phyloP scores from a whole-genome alignment of 2,797 vertebrate species.

The Pseudochirops corinnae region DNA sequence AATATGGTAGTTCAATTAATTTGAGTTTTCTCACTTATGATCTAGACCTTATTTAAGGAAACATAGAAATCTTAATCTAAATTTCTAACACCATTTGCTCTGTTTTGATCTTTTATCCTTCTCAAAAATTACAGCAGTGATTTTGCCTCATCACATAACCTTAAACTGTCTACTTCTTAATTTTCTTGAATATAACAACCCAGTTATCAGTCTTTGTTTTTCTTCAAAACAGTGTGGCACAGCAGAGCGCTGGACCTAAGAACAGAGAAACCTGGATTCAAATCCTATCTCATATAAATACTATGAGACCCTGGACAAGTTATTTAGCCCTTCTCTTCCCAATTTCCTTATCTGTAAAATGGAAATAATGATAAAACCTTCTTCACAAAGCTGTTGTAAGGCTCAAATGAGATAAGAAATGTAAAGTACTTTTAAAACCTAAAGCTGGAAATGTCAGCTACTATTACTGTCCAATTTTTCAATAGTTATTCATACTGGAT shows the following conservation, averaged over 20 bases:
- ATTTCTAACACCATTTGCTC: neutral
- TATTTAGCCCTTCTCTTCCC: neutral
- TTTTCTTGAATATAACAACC: neutral
- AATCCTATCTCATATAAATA: neutral
- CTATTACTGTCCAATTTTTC: neutral
- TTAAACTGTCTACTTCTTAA: neutral
- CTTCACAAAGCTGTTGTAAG: neutral
- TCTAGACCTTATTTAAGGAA: neutral
- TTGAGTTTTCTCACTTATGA: conserved; percentile 19
- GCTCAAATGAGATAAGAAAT: neutral
- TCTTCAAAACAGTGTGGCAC: neutral
- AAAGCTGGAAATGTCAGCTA: neutral
- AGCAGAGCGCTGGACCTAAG: neutral
- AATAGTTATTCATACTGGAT: neutral
- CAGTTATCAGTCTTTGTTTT: neutral
- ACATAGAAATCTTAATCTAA: conserved; percentile 17
- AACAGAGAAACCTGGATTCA: neutral
- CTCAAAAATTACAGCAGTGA: neutral
- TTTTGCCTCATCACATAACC: conserved; percentile 3
- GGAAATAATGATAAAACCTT: neutral
- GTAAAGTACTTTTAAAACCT: neutral
- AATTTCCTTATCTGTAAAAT: neutral
- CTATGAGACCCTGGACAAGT: neutral
- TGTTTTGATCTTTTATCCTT: neutral
- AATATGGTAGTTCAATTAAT: conserved; percentile 31